Evolutionary conservation across 1,140 invertebrate species (phyloP).

Genomic region (Drosophila parvula): DNA sequence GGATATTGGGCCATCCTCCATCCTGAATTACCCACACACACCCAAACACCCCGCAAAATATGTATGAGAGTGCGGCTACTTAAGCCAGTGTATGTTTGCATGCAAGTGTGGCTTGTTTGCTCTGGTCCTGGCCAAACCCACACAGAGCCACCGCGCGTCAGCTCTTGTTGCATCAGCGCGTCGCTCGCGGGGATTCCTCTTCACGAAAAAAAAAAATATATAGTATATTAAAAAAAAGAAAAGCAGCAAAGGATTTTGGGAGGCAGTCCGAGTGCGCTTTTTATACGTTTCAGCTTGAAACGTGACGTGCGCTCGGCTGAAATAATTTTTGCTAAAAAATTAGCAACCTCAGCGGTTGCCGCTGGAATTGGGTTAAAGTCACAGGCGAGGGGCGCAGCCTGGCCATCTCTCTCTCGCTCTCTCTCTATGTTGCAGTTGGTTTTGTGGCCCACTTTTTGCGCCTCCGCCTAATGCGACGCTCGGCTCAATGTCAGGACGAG

Average conservation of each 20-base stretch:
- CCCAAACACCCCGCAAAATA: conserved; percentile 19
- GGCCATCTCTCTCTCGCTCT: not conserved
- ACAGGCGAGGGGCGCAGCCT: conserved; percentile 35
- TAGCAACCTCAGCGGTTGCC: conserved; percentile 78
- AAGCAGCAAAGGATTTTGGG: conserved; percentile 21
- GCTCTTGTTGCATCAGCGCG: conserved; percentile 77
- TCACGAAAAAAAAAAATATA: conserved; percentile 26
- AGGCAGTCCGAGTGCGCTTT: conserved; percentile 31
- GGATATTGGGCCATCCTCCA: not conserved
- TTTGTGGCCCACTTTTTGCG: conserved; percentile 66
- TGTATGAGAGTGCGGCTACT: conserved; percentile 60
- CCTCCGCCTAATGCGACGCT: conserved; percentile 41
- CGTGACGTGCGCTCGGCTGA: conserved; percentile 56
- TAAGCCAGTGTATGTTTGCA: conserved; percentile 45
- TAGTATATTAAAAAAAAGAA: conserved; percentile 8
- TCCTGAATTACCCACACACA: conserved; percentile 13
- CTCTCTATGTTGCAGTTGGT: conserved; percentile 22
- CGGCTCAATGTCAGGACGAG: conserved; percentile 41
- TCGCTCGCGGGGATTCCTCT: conserved; percentile 61
- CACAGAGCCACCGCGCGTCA: conserved; percentile 6
- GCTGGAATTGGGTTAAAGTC: conserved; percentile 79
- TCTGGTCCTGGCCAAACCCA: conserved; percentile 43
- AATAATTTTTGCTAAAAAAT: conserved; percentile 77
- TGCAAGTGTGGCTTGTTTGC: conserved; percentile 59
- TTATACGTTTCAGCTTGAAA: conserved; percentile 49